Evolutionary conservation across 2,888 invertebrate genomes (phyloP).

Genomic region (Agrochola circellaris): DNA sequence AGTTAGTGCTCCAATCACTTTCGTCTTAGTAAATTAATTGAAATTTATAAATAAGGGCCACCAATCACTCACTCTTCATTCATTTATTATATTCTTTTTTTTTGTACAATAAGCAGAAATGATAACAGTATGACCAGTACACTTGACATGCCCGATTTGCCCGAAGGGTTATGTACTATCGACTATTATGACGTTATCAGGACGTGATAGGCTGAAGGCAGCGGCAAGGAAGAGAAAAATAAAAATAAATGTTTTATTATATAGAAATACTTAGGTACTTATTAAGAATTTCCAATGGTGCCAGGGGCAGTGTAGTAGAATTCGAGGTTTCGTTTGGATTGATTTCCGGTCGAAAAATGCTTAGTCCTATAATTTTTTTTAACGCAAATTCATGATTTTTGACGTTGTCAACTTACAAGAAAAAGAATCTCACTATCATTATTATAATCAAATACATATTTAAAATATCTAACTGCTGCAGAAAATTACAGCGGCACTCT

Average conservation of each 20-base stretch:
- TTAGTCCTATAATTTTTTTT: not conserved
- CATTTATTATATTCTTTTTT: not conserved
- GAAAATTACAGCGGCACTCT: too few relatives aligned
- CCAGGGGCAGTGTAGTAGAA: not conserved
- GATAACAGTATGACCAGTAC: constrained; percentile 16
- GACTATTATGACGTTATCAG: constrained; percentile 6
- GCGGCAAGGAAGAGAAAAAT: not conserved
- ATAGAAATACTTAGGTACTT: not conserved
- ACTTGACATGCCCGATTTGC: not conserved
- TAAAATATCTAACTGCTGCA: too few relatives aligned
- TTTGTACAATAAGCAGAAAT: constrained; percentile 6
- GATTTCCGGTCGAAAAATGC: not conserved
- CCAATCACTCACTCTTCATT: not conserved
- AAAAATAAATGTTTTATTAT: not conserved
- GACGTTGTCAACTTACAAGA: too few relatives aligned
- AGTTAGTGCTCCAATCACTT: too few relatives aligned
- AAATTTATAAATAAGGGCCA: too few relatives aligned
- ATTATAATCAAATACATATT: too few relatives aligned
- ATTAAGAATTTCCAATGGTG: not conserved
- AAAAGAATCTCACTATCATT: too few relatives aligned
- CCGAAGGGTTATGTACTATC: not conserved
- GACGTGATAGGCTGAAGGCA: not conserved
- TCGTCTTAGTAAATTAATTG: too few relatives aligned
- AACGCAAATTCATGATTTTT: too few relatives aligned
- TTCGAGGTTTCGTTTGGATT: not conserved